A percentile compares a stretch with the other conserved stretches of the same genome.
These are phyloP conservation scores for Ptycholaimellus sp. DNA, from an alignment of 2,888 invertebrate genomes.

Conservation along the genomic window DNA sequence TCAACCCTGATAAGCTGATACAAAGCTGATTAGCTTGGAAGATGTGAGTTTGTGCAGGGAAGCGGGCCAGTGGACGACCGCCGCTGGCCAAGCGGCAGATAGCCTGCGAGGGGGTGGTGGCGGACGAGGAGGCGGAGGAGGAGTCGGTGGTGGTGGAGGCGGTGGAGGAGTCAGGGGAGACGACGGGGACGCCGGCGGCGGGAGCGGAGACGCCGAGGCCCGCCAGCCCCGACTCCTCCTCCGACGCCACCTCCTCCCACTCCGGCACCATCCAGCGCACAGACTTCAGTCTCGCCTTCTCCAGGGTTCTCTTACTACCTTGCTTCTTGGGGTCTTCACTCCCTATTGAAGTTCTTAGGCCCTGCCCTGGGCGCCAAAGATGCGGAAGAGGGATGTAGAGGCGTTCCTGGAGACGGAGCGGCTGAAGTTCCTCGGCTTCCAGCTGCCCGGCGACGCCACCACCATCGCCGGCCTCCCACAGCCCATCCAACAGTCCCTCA, in stretches of 20 bases:
- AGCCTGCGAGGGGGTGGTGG: not conserved
- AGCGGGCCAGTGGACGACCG: not conserved
- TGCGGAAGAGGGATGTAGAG: slow-evolving; percentile 25
- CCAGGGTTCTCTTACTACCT: no score
- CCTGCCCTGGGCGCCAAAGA: no score
- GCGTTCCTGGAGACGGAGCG: slow-evolving; percentile 37
- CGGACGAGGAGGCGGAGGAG: not conserved
- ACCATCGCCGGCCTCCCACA: slow-evolving; percentile 81
- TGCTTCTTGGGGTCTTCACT: no score
- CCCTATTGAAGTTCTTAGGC: no score
- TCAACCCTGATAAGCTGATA: no score
- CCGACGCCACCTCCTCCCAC: not conserved
- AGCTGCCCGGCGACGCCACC: slow-evolving; percentile 50
- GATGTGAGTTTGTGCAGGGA: not conserved
- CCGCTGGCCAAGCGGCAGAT: not conserved
- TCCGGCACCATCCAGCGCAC: no score
- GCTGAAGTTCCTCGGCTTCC: slow-evolving; percentile 83
- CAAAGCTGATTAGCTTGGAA: no score
- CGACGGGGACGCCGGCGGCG: no score
- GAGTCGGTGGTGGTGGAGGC: slow-evolving; percentile 4
- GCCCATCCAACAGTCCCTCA: slow-evolving; percentile 80
- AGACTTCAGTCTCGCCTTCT: no score
- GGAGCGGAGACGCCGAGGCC: not conserved
- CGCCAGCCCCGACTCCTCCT: not conserved
- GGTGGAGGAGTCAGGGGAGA: slow-evolving; percentile 3